These are phyloP conservation scores for Martes martes DNA, from an alignment of 2,113 vertebrate genomes.

Conservation along the genomic window DNA sequence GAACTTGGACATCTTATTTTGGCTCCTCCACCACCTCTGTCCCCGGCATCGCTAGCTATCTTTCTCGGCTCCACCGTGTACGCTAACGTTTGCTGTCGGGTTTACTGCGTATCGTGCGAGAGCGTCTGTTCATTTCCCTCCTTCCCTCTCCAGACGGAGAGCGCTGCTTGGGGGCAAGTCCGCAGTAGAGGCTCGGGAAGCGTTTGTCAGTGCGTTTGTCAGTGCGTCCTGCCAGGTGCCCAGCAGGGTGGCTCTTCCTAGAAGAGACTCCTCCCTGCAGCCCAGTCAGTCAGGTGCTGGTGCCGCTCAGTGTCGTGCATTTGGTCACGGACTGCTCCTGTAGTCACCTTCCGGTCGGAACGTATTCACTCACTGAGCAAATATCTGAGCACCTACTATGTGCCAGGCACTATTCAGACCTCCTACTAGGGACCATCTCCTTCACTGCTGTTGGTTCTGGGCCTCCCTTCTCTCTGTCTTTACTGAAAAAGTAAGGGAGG, in stretches of 20 bases:
- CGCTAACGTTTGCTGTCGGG: background rate
- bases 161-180: background rate
- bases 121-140: background rate
- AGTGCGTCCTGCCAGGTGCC: background rate
- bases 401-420: background rate
- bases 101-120: background rate
- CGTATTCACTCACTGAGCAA: background rate
- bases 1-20: background rate
- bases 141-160: background rate
- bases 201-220: background rate
- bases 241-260: background rate
- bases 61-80: background rate
- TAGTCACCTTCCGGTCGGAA: background rate
- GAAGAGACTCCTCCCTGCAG: background rate
- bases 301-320: background rate
- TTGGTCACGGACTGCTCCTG: background rate
- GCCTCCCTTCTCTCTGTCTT: background rate
- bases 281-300: background rate
- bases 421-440: background rate
- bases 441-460: background rate
- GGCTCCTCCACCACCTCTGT: background rate
- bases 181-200: background rate
- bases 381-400: background rate
- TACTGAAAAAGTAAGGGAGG: background rate
- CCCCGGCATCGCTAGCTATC: background rate